A percentile compares a stretch with the other conserved stretches of the same genome.
Conservation (phyloP, 1,140 invertebrate species). For the Luehdorfia chinensis region DNA sequence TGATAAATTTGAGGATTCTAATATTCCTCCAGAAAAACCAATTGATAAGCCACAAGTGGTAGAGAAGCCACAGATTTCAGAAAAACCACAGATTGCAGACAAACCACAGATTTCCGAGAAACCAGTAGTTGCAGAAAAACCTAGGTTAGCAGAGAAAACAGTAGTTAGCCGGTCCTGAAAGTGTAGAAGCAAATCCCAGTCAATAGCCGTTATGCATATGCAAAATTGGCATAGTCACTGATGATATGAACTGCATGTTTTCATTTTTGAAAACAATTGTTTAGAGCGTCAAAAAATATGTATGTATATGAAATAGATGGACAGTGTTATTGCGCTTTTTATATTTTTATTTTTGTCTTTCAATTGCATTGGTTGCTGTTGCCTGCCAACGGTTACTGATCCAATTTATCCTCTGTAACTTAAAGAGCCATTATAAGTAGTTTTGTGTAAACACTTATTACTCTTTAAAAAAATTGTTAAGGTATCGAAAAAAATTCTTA, state of each 20-base stretch:
- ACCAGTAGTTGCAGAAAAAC: constrained; percentile 39
- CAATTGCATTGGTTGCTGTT: background rate
- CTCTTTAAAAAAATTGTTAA: no score
- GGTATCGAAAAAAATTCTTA: no score
- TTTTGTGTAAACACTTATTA: background rate
- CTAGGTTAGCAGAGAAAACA: constrained; percentile 40
- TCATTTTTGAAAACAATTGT: constrained; percentile 64
- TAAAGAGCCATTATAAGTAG: background rate
- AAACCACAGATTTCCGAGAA: constrained; percentile 31
- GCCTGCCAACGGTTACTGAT: background rate
- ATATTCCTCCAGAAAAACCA: constrained; percentile 17
- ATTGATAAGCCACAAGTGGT: constrained; percentile 32
- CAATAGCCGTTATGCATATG: constrained; percentile 61
- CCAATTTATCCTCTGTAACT: background rate
- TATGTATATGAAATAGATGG: constrained; percentile 30
- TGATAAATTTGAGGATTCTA: constrained; percentile 29
- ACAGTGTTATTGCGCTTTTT: constrained; percentile 24
- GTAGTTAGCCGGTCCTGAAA: constrained; percentile 46
- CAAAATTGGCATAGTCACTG: constrained; percentile 31
- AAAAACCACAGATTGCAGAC: constrained; percentile 13
- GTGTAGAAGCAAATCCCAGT: constrained; percentile 47
- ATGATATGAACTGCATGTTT: constrained; percentile 61
- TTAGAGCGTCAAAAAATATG: constrained; percentile 28
- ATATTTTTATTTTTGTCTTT: constrained; percentile 17
- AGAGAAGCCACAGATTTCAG: constrained; percentile 29